These are phyloP conservation scores for Bombus difficillimus DNA, from an alignment of 1,140 invertebrate genomes.

Conservation along the genomic window DNA sequence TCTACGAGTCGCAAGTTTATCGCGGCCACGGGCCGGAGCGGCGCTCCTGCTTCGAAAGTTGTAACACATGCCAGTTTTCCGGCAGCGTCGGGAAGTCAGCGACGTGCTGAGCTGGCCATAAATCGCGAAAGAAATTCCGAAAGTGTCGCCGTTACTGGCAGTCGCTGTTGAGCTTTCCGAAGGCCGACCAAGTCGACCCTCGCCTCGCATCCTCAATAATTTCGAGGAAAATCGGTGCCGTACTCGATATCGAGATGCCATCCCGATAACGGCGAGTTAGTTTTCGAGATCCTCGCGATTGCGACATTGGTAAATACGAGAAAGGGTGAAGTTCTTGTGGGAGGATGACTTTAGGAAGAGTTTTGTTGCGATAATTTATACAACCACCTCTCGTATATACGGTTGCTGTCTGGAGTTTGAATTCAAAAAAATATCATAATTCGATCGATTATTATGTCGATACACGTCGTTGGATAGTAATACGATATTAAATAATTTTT, in stretches of 20 bases:
- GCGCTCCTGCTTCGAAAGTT: constrained; percentile 54
- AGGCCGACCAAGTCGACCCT: not conserved
- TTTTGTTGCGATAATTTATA: too few species aligned
- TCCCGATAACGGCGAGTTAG: not conserved
- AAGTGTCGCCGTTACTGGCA: constrained; percentile 68
- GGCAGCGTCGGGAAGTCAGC: constrained; percentile 50
- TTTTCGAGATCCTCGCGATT: not conserved
- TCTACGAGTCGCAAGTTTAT: constrained; percentile 64
- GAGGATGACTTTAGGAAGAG: not conserved
- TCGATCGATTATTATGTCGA: too few species aligned
- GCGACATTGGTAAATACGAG: not conserved
- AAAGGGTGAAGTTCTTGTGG: not conserved
- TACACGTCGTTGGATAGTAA: too few species aligned
- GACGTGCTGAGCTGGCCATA: constrained; percentile 57
- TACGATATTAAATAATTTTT: too few species aligned
- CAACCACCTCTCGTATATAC: too few species aligned
- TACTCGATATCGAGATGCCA: not conserved
- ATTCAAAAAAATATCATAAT: too few species aligned
- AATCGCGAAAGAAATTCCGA: constrained; percentile 63
- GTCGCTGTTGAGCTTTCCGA: not conserved
- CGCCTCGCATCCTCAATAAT: not conserved
- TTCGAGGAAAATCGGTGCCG: not conserved
- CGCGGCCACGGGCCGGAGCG: constrained; percentile 15
- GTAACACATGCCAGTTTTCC: constrained; percentile 63
- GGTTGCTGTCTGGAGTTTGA: too few species aligned